phyloP scores from a whole-genome alignment of 1,140 invertebrate genomes.

The Berghia stephanieae region DNA sequence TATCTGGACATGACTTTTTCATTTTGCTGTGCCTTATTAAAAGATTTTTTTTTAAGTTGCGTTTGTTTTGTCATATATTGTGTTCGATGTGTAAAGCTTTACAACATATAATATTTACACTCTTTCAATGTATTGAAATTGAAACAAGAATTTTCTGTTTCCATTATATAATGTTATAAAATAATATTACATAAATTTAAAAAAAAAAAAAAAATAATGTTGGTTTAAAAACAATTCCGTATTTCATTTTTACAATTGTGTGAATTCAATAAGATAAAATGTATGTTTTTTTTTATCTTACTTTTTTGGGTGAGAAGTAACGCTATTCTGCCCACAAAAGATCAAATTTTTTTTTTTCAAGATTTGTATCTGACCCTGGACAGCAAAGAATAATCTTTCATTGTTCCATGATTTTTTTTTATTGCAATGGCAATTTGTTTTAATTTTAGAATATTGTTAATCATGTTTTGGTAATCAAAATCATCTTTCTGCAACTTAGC shows the following conservation, averaged over 20 bases:
- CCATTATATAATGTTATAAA: conserved; percentile 39
- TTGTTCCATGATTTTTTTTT: too few relatives aligned
- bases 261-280: background rate
- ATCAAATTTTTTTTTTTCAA: too few relatives aligned
- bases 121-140: conserved; percentile 31
- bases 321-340: too few relatives aligned
- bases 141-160: conserved; percentile 16
- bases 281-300: conserved; percentile 15
- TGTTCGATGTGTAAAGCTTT: conserved; percentile 54
- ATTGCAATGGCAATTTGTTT: background rate
- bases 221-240: conserved; percentile 18
- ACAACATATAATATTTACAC: conserved; percentile 46
- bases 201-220: conserved; percentile 22
- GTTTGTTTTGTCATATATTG: conserved; percentile 47
- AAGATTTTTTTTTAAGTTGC: conserved; percentile 41
- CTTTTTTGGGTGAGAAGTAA: too few relatives aligned
- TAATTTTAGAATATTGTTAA: conserved; percentile 26
- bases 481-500: background rate
- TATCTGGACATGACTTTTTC: conserved; percentile 43
- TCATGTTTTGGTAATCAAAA: conserved; percentile 11
- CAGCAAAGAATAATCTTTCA: too few relatives aligned
- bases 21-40: conserved; percentile 62
- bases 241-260: background rate
- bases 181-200: conserved; percentile 33
- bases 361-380: too few relatives aligned